Percentiles rank a stretch among this genome's conserved stretches.
Conservation (phyloP, 2,797 vertebrate species). For the Microhierax caerulescens region DNA sequence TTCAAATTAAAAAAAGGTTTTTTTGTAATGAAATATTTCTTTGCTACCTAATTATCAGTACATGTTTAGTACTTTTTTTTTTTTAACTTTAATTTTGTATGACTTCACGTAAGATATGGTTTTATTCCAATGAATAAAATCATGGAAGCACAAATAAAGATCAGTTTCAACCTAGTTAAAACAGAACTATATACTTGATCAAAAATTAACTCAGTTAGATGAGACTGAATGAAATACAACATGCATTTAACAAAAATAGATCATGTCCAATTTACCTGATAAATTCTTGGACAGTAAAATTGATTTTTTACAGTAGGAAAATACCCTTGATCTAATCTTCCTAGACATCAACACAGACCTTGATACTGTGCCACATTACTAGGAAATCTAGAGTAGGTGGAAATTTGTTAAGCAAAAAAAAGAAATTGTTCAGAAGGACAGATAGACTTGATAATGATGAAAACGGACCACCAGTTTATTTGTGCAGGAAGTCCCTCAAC, state of each 20-base stretch:
- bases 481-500: neutral
- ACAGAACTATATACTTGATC: neutral
- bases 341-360: neutral
- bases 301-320: neutral
- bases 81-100: neutral
- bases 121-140: neutral
- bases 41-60: neutral
- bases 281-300: neutral
- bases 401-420: neutral
- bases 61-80: neutral
- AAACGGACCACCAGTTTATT: neutral
- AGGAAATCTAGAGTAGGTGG: neutral
- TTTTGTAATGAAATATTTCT: neutral
- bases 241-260: neutral
- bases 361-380: neutral
- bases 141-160: neutral
- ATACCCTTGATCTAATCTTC: neutral
- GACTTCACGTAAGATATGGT: neutral
- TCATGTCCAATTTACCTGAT: neutral
- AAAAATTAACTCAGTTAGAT: neutral
- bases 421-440: neutral
- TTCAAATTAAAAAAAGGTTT: neutral
- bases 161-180: neutral
- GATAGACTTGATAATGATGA: neutral
- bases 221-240: neutral